phyloP scores from a whole-genome alignment of 2,888 invertebrate genomes.

The Leucoptera coffeella region DNA sequence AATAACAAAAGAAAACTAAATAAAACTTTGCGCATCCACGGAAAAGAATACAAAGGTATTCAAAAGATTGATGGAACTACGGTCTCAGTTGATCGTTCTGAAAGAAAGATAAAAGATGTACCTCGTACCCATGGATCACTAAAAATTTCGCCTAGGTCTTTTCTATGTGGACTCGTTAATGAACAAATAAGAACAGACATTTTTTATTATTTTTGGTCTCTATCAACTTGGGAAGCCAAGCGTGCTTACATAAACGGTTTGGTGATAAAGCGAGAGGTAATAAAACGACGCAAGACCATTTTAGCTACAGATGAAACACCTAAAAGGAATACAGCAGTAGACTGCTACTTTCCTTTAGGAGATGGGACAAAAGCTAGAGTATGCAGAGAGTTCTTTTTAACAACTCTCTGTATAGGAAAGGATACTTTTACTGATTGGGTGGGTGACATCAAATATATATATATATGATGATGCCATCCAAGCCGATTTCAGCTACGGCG shows the following conservation, averaged over 20 bases:
- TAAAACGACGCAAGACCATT: slow-evolving; percentile 2
- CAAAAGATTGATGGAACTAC: too few relatives aligned
- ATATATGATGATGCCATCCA: too few relatives aligned
- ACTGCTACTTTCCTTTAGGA: slow-evolving; percentile 3
- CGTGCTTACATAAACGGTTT: slow-evolving; percentile 2
- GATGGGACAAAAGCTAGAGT: slow-evolving; percentile 3
- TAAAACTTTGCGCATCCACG: too few relatives aligned
- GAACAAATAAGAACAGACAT: slow-evolving; percentile 2
- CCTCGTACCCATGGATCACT: too few relatives aligned
- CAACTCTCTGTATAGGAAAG: slow-evolving; percentile 1
- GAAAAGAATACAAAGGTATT: too few relatives aligned
- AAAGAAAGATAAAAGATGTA: too few relatives aligned
- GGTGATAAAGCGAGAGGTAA: slow-evolving; percentile 1
- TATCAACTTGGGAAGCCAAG: slow-evolving; percentile 4
- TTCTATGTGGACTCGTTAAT: slow-evolving; percentile 2
- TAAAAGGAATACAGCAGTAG: slow-evolving; percentile 2
- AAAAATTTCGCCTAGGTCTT: too few relatives aligned
- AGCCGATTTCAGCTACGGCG: too few relatives aligned
- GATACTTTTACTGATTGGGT: slow-evolving; percentile 1
- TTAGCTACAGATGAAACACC: slow-evolving; percentile 2
- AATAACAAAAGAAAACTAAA: too few relatives aligned
- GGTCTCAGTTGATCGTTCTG: too few relatives aligned
- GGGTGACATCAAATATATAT: too few relatives aligned
- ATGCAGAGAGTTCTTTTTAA: slow-evolving; percentile 4
- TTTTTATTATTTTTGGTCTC: slow-evolving; percentile 4